A percentile compares a stretch with the other conserved stretches of the same genome.
Evolutionary conservation across 2,113 vertebrate species (phyloP).

Genomic region (Coptodon rendalli): DNA sequence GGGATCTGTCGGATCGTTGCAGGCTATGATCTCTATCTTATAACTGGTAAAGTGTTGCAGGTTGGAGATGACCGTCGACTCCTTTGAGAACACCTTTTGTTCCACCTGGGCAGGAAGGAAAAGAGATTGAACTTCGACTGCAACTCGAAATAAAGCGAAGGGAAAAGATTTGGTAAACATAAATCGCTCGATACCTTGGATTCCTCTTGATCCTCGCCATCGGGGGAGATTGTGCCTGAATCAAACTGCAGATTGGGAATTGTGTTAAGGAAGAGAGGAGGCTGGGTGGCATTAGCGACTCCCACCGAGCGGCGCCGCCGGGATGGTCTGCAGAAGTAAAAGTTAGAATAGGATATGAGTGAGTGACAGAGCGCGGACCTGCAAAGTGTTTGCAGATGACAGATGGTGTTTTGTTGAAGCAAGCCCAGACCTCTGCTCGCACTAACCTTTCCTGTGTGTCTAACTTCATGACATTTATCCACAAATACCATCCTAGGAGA

Average conservation of each 20-base stretch:
- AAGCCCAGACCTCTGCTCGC: background rate
- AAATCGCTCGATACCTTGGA: slow-evolving; percentile 37
- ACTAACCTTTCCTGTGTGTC: slow-evolving; percentile 1
- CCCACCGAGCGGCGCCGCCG: slow-evolving; percentile 83
- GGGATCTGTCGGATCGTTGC: slow-evolving; percentile 78
- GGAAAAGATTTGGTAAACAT: background rate
- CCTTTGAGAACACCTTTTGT: slow-evolving; percentile 79
- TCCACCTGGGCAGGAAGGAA: slow-evolving; percentile 56
- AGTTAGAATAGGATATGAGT: background rate
- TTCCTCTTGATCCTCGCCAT: slow-evolving; percentile 65
- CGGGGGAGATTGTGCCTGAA: slow-evolving; percentile 54
- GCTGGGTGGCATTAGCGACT: slow-evolving; percentile 71
- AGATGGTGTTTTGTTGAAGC: background rate
- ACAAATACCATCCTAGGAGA: background rate
- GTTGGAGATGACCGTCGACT: slow-evolving; percentile 86
- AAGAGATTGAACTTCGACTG: background rate
- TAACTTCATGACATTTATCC: slow-evolving; percentile 2
- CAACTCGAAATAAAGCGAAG: background rate
- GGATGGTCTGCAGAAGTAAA: slow-evolving; percentile 67
- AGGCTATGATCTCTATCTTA: slow-evolving; percentile 94
- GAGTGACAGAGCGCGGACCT: background rate
- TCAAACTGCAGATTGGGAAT: slow-evolving; percentile 39
- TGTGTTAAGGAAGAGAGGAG: slow-evolving; percentile 49
- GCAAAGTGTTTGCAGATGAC: background rate
- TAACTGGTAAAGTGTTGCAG: slow-evolving; percentile 94